Base-by-base conservation (phyloP, 1,140 invertebrate species). In the Aphelinus atriplicis region DNA sequence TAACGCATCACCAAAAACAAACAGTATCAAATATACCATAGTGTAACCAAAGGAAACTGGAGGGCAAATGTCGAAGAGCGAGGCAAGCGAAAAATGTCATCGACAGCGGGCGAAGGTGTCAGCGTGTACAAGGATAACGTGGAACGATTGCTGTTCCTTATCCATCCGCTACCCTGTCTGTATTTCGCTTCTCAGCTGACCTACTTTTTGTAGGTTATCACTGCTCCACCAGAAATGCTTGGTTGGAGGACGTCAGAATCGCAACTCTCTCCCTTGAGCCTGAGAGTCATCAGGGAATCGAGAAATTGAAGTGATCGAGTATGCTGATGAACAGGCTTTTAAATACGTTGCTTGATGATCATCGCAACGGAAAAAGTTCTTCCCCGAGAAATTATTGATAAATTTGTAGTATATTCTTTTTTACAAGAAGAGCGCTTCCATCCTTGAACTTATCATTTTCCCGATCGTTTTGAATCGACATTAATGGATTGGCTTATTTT, bases 341-440 rank as follows among this genome's bases (percentile, higher is more conserved):
- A 75, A 75, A 75, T 75, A 51, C 45, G 42, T 60, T 7, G 9
- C 26, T 26, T 26, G 26, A 26, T 26, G 26, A 26, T 26, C 26
- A 26, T 26, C 26, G 42, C 58, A 26, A n/a, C 58, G 42, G 58
- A 60, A 7, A 7, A 43, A 26, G 26, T 26, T 75, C 42, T 46
- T 43, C 2, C 26, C n/a, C 1, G 9, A 43, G 48, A 26, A 75
- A 58, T 75, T 53, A 75, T 70, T 63, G 67, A 70, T 70, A 75
- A 75, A 70, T 70, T 75, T 70, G 60, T 67, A 70, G 51, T 69
- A 10, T 51, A 75, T 65, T 75, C n/a, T 46, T 75, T 75, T 75
- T 65, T 71, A 7, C 51, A 51, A 48, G 56, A 60, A 73, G 26
- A 65, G 26, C 1, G 3, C 26, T 72, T 72, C 65, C 46, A 43